These are phyloP conservation scores for Leptinotarsa juncta DNA, from an alignment of 2,888 invertebrate genomes.

Conservation along the genomic window DNA sequence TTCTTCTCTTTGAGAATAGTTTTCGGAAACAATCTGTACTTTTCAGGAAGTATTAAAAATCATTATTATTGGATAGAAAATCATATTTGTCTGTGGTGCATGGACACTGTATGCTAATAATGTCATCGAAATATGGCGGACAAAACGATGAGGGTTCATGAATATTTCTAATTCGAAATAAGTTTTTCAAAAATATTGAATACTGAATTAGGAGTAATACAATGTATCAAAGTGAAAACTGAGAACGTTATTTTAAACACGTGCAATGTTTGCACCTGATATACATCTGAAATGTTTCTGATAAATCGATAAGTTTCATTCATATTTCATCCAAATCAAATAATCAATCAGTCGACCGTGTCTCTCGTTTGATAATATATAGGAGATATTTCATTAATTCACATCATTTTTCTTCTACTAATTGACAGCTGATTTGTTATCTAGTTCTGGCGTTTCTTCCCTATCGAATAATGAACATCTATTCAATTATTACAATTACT, in stretches of 20 bases:
- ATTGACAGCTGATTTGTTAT: conserved; percentile 21
- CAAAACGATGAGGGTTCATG: no score
- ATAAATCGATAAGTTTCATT: conserved; percentile 6
- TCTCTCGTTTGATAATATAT: conserved; percentile 15
- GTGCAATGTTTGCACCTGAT: neutral
- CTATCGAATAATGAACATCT: conserved; percentile 12
- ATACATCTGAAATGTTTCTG: conserved; percentile 10
- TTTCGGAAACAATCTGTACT: no score
- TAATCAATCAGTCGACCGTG: conserved; percentile 16
- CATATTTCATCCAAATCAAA: conserved; percentile 18
- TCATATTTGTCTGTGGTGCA: no score
- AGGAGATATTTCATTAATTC: conserved; percentile 5
- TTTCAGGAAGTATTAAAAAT: no score
- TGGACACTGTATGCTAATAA: no score
- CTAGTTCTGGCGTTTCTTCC: conserved; percentile 3
- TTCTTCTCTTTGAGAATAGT: no score
- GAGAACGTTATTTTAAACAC: neutral
- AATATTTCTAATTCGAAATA: no score
- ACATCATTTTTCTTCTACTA: conserved; percentile 16
- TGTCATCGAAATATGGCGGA: no score
- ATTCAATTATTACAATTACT: conserved; percentile 1
- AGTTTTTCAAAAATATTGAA: no score
- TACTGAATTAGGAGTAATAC: no score
- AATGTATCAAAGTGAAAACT: neutral
- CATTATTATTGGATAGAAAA: no score